These are phyloP conservation scores for Maccullochella peelii DNA, from an alignment of 2,113 vertebrate species.

Conservation along the genomic window DNA sequence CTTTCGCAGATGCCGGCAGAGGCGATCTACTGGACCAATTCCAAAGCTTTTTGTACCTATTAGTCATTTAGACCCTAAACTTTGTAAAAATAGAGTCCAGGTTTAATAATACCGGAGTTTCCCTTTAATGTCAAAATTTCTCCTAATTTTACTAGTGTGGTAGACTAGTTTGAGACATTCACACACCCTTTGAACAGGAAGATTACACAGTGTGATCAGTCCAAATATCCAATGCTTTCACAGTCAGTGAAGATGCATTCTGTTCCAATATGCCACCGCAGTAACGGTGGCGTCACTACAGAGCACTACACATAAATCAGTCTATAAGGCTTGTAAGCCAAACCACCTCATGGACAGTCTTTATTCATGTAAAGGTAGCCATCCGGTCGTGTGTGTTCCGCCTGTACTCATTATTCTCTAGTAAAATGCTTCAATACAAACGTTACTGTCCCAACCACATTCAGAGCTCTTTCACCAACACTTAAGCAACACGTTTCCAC, in stretches of 20 bases:
- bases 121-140: no score
- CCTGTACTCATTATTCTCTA: neutral
- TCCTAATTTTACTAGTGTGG: no score
- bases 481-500: neutral
- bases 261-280: neutral
- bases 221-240: neutral
- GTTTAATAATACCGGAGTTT: no score
- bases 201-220: neutral
- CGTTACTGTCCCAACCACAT: neutral
- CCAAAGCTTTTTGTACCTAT: no score
- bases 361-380: neutral
- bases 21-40: no score
- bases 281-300: neutral
- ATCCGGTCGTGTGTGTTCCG: neutral
- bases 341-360: neutral
- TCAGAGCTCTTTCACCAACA: neutral
- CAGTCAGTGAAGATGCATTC: neutral
- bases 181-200: neutral
- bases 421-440: neutral
- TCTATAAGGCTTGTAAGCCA: neutral
- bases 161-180: no score
- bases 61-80: no score
- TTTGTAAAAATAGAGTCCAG: no score
- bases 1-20: no score
- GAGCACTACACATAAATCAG: neutral